Conservation (phyloP, 2,888 invertebrate genomes). For the Eledone cirrhosa region DNA sequence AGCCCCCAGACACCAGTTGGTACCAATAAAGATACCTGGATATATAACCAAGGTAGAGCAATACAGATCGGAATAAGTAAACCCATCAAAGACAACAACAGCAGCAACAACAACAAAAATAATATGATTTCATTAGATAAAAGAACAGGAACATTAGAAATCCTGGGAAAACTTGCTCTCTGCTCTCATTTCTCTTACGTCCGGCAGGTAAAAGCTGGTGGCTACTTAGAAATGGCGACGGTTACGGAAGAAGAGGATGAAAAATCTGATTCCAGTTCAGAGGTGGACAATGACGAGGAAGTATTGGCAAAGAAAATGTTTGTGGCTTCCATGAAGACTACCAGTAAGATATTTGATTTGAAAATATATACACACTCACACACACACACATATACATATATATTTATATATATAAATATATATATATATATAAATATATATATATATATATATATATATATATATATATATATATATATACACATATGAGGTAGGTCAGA, state of each 20-base stretch:
- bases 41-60: slow-evolving; percentile 44
- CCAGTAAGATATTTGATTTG: not conserved
- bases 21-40: slow-evolving; percentile 38
- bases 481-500: too few relatives aligned
- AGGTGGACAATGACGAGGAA: too few relatives aligned
- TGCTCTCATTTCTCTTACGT: not conserved
- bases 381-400: too few relatives aligned
- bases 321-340: not conserved
- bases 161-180: not conserved
- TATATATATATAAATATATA: too few relatives aligned
- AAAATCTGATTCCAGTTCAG: not conserved
- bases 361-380: too few relatives aligned
- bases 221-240: not conserved
- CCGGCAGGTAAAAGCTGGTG: not conserved
- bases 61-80: slow-evolving; percentile 36
- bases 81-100: not conserved
- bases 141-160: not conserved
- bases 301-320: not conserved
- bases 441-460: too few relatives aligned
- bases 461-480: too few relatives aligned
- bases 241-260: too few relatives aligned
- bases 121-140: not conserved
- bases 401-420: too few relatives aligned
- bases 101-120: not conserved
- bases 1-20: slow-evolving; percentile 32